Percentiles rank a stretch among this genome's conserved stretches.
These are phyloP conservation scores for Diphyllodes magnificus DNA, from an alignment of 2,113 vertebrate species.

Conservation along the genomic window DNA sequence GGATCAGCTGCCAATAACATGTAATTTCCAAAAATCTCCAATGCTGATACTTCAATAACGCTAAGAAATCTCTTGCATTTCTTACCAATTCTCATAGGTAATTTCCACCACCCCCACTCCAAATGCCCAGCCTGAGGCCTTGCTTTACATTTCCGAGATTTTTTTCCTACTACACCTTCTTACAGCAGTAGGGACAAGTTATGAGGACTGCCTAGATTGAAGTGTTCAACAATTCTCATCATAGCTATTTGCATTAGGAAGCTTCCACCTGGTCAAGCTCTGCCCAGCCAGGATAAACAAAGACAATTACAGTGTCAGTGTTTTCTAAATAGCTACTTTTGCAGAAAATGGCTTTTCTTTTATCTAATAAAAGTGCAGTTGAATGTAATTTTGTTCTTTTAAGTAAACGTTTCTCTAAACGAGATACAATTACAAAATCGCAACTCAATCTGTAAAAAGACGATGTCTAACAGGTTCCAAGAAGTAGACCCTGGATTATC, in stretches of 20 bases:
- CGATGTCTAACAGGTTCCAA: not conserved
- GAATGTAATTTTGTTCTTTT: constrained; percentile 26
- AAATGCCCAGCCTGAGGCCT: not conserved
- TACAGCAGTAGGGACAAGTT: not conserved
- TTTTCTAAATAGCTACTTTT: constrained; percentile 1
- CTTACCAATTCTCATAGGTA: not conserved
- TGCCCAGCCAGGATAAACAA: not conserved
- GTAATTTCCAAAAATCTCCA: not conserved
- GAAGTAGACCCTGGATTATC: not conserved
- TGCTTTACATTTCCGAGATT: not conserved
- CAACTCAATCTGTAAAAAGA: not conserved
- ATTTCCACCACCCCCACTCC: not conserved
- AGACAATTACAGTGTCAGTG: not conserved
- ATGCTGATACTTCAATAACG: not conserved
- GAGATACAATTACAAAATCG: constrained; percentile 19
- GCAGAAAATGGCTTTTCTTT: constrained; percentile 20
- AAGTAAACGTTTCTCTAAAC: constrained; percentile 18
- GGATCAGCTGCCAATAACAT: not conserved
- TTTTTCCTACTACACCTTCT: not conserved
- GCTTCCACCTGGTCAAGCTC: not conserved
- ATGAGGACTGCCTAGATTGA: not conserved
- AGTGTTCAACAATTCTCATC: not conserved
- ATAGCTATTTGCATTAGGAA: not conserved
- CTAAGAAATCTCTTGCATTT: not conserved
- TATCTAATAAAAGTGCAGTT: constrained; percentile 14